These are phyloP conservation scores for Oncorhynchus tshawytscha DNA, from an alignment of 2,113 vertebrate genomes.

Conservation along the genomic window DNA sequence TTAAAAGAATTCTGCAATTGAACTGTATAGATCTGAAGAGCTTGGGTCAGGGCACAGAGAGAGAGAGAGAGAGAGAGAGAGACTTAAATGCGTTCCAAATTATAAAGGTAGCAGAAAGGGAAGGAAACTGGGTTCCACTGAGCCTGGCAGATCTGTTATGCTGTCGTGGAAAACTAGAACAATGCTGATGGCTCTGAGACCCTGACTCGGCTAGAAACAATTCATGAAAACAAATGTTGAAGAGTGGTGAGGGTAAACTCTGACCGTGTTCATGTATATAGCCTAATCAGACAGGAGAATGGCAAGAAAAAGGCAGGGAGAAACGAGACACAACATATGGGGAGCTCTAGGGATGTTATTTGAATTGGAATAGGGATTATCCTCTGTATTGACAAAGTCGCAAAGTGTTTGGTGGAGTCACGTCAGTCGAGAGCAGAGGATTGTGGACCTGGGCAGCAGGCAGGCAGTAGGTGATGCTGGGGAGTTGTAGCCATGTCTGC, in stretches of 20 bases:
- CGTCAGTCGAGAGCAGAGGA: conserved; percentile 35
- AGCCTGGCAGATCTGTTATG: conserved; percentile 1
- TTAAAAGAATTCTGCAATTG: conserved; percentile 65
- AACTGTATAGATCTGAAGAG: conserved; percentile 60
- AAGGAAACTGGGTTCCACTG: conserved; percentile 10
- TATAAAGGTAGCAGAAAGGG: conserved; percentile 25
- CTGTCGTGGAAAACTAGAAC: conserved; percentile 20
- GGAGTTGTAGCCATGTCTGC: conserved; percentile 29
- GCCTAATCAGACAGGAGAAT: conserved; percentile 35
- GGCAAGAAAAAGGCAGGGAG: background rate
- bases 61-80: conserved; percentile 9
- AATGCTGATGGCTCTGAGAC: conserved; percentile 27
- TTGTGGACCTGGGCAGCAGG: background rate
- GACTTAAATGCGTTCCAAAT: conserved; percentile 35
- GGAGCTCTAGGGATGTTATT: conserved; percentile 32
- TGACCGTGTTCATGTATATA: conserved; percentile 55
- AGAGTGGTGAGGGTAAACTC: conserved; percentile 52
- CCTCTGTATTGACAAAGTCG: conserved; percentile 49
- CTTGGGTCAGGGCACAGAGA: conserved; percentile 32
- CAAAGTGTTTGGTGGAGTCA: conserved; percentile 27
- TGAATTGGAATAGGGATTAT: conserved; percentile 36
- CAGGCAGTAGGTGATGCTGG: conserved; percentile 4
- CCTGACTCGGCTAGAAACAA: conserved; percentile 45
- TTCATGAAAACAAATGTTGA: conserved; percentile 43
- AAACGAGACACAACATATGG: conserved; percentile 53